phyloP scores from a whole-genome alignment of 30 jellyfish, hydroid and myxozoan species.

The Phacellophora camtschatica region DNA sequence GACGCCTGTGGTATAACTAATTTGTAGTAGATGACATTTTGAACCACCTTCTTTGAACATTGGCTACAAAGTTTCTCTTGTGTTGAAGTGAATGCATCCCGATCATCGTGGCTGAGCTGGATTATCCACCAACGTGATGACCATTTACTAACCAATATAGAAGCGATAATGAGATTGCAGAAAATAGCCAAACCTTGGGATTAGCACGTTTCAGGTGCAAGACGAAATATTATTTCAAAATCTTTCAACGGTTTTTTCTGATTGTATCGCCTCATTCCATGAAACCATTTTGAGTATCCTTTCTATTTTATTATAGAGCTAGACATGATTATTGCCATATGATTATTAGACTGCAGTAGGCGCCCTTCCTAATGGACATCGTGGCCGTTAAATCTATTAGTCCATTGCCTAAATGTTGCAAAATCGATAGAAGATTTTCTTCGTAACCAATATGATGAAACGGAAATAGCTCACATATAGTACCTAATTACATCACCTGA shows the following conservation, averaged over 20 bases:
- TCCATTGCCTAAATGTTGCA: neutral
- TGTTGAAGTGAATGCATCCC: constrained; percentile 38
- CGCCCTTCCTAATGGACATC: constrained; percentile 64
- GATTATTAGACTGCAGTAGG: neutral
- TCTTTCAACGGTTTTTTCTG: constrained; percentile 62
- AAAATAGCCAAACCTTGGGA: constrained; percentile 67
- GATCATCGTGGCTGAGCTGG: neutral
- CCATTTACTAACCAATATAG: constrained; percentile 59
- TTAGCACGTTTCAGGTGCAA: constrained; percentile 66
- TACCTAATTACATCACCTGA: constrained; percentile 11
- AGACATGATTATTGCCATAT: neutral
- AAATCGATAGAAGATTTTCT: neutral
- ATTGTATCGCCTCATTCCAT: constrained; percentile 12
- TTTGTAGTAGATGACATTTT: constrained; percentile 2
- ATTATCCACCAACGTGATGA: neutral
- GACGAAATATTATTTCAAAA: constrained; percentile 68
- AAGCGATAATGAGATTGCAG: constrained; percentile 66
- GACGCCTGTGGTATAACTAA: constrained; percentile 32
- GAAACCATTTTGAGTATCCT: neutral
- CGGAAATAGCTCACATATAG: constrained; percentile 21
- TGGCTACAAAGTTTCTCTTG: neutral
- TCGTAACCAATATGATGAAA: neutral
- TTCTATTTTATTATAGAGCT: neutral
- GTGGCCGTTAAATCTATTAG: constrained; percentile 13
- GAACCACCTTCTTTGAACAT: constrained; percentile 33